These are phyloP conservation scores for Centrocercus urophasianus DNA, from an alignment of 2,113 vertebrate genomes.

Conservation along the genomic window DNA sequence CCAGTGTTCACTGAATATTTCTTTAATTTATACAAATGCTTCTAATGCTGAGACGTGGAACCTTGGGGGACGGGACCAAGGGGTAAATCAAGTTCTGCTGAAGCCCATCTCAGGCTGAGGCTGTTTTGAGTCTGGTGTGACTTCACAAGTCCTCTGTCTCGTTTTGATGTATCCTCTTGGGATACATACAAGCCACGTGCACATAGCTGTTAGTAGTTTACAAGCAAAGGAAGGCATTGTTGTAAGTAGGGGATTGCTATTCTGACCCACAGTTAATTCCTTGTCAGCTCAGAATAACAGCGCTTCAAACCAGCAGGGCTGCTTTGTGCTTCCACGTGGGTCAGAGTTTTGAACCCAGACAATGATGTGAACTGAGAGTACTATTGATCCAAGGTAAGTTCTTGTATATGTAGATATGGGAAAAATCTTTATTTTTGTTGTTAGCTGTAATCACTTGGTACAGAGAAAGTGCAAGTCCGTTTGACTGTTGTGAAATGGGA, in stretches of 20 bases:
- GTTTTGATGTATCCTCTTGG: not conserved
- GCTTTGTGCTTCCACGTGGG: rapidly evolving
- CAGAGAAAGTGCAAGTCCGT: rapidly evolving
- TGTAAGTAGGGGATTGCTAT: not conserved
- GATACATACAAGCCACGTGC: too few species aligned
- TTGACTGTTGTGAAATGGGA: not conserved
- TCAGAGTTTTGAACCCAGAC: not conserved
- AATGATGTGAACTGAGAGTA: not conserved
- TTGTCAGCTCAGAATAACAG: not conserved
- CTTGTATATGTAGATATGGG: rapidly evolving
- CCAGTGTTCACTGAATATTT: not conserved
- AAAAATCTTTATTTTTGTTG: not conserved
- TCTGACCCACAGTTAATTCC: not conserved
- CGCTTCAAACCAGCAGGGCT: not conserved
- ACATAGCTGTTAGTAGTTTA: not conserved
- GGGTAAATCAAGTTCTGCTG: not conserved
- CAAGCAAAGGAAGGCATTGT: not conserved
- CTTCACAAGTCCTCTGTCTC: not conserved
- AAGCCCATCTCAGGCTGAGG: not conserved
- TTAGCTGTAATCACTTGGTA: too few species aligned
- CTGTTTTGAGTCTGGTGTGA: not conserved
- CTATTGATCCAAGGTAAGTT: rapidly evolving
- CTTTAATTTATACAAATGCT: not conserved
- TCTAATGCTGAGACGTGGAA: not conserved
- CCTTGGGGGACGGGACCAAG: not conserved